Conservation (phyloP, 2,113 vertebrate species). For the Caloenas nicobarica region DNA sequence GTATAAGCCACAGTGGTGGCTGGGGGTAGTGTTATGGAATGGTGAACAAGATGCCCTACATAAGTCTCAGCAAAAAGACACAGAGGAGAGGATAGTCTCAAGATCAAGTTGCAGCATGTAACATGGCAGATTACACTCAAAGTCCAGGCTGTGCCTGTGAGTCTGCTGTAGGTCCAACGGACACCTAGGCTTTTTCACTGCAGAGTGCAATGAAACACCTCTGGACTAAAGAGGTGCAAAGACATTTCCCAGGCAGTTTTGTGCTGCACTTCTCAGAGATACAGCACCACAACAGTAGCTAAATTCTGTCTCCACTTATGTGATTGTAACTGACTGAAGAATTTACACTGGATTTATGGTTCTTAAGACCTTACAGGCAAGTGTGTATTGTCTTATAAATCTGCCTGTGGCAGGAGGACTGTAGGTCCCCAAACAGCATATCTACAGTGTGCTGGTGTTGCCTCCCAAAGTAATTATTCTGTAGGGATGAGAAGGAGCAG, state of each 20-base stretch:
- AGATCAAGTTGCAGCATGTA: neutral
- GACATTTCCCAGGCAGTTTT: neutral
- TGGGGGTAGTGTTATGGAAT: neutral
- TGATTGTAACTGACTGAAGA: neutral
- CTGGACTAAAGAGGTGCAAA: neutral
- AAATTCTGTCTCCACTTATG: neutral
- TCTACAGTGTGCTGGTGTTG: neutral
- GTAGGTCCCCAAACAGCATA: neutral
- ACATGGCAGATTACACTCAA: neutral
- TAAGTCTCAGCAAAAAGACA: neutral
- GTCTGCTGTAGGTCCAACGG: neutral
- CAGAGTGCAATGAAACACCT: neutral
- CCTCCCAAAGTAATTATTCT: neutral
- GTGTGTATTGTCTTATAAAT: neutral
- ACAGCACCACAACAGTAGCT: neutral
- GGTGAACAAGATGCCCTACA: rapidly evolving
- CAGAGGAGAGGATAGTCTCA: neutral
- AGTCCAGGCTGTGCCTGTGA: neutral
- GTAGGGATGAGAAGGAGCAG: neutral
- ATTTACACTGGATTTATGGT: neutral
- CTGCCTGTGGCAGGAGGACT: neutral
- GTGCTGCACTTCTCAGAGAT: rapidly evolving
- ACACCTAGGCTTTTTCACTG: neutral
- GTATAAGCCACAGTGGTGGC: neutral
- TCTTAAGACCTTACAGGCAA: neutral